These are phyloP conservation scores for Drosophila affinis DNA, from an alignment of 2,888 invertebrate species.

Conservation along the genomic window DNA sequence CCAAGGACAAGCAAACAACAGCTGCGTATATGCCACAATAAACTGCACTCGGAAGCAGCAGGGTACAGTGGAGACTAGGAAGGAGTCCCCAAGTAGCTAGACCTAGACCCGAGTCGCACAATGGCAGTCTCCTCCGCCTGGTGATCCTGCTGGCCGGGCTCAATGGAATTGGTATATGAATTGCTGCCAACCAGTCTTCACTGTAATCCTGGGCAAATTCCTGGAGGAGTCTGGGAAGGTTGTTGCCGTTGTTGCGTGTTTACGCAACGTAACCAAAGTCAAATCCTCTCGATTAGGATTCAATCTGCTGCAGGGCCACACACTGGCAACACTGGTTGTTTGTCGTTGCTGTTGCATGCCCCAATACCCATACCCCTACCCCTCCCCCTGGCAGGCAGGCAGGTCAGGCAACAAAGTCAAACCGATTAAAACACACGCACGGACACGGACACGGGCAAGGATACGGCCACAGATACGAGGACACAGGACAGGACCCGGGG, in stretches of 20 bases:
- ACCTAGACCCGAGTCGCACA: no score
- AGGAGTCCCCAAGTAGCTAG: not conserved
- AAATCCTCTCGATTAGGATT: conserved; percentile 83
- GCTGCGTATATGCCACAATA: conserved; percentile 69
- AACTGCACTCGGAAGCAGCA: conserved; percentile 50
- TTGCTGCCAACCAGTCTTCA: conserved; percentile 2
- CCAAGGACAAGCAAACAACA: conserved; percentile 48
- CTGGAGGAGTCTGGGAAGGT: conserved; percentile 50
- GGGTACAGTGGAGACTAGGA: conserved; percentile 12
- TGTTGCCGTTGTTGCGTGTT: conserved; percentile 82
- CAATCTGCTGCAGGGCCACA: conserved; percentile 72
- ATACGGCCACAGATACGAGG: not conserved
- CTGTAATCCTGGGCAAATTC: conserved; percentile 11
- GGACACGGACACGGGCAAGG: conserved; percentile 35
- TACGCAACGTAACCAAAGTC: conserved; percentile 83
- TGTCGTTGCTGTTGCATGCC: conserved; percentile 42
- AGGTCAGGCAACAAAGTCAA: conserved; percentile 75
- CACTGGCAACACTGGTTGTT: conserved; percentile 46
- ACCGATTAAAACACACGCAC: conserved; percentile 66
- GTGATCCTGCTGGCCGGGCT: no score
- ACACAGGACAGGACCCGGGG: conserved; percentile 1
- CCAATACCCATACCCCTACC: conserved; percentile 13
- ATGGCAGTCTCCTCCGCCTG: no score
- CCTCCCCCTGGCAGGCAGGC: conserved; percentile 52
- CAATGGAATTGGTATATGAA: no score